Evolutionary conservation across 2,113 vertebrate genomes (phyloP), one percentile per base, ranked within the genome.

Genomic region (Chionomys nivalis): DNA sequence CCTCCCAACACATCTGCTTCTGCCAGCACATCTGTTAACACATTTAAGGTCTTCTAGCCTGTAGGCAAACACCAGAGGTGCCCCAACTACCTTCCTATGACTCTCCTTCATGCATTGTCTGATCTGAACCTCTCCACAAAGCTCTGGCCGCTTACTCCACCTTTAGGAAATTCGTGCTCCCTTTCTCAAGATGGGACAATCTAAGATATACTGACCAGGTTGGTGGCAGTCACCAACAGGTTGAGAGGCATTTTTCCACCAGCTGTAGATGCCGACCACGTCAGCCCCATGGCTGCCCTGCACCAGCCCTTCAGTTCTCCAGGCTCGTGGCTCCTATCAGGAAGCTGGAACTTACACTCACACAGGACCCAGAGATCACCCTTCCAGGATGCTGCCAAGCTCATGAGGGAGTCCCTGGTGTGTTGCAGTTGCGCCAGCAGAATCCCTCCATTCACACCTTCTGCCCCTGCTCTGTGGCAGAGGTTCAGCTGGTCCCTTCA

Each of bases 191-290:
- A 31, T 42, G 24, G 39, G 39, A 16, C 39, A 44, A 65, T 47
- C 61, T 31, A 33, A 86, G 63, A 66, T 44, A 42, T 36, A 49
- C 44, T 13, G 1, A 86, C 28, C 42, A 49, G 83, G 63, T 68
- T 49, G 83, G 19, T 47, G 83, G 28, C 61, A 85, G 26, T 21
- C 39, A 66, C 16, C 39, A 44, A 47, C 13, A 86, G 61, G 82
- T 3, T 86, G 31, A 47, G 28, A 86, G 63, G 63, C 42, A 68
- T 23, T 36, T 86, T 68, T 11, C 83, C 4, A 11, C 63, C 28
- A 65, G 58, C 21, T 4, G 3, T 3, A 0, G 2, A 1, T 4
- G 2, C 5, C 4, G n/a, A 31, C 52, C 81, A 42, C 7, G 8
- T 24, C 81, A 83, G 24, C 55, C 33, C 39, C 78, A 2, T 0